phyloP scores from a whole-genome alignment of 2,888 invertebrate genomes.

The Nymphalis c-album region DNA sequence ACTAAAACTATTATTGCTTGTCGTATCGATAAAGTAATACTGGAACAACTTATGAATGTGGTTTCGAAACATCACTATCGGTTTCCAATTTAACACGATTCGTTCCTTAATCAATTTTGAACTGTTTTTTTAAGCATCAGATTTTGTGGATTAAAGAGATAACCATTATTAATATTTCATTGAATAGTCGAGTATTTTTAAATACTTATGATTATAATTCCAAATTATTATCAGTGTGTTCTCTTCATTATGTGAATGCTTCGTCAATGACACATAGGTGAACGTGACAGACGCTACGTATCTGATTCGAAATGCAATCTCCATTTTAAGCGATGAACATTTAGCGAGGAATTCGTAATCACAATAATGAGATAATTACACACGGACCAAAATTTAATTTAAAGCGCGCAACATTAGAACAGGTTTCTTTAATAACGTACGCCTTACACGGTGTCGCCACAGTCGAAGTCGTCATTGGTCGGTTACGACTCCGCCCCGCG shows the following conservation, averaged over 20 bases:
- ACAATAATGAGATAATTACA: slow-evolving; percentile 82
- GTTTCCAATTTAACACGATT: slow-evolving; percentile 81
- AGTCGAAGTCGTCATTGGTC: slow-evolving; percentile 78
- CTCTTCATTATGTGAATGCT: neutral
- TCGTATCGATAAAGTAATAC: slow-evolving; percentile 81
- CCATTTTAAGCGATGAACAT: slow-evolving; percentile 76
- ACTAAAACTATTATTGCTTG: slow-evolving; percentile 78
- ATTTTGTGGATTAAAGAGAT: slow-evolving; percentile 25
- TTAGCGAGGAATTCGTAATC: slow-evolving; percentile 80
- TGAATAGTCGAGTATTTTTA: neutral
- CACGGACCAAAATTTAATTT: slow-evolving; percentile 81
- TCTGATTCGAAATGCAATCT: slow-evolving; percentile 64
- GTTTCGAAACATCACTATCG: slow-evolving; percentile 81
- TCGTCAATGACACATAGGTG: slow-evolving; percentile 1
- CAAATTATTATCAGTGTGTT: neutral
- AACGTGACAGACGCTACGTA: slow-evolving; percentile 56
- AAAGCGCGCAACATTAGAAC: slow-evolving; percentile 82
- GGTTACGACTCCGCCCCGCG: slow-evolving; percentile 79
- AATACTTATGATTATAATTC: too few relatives aligned
- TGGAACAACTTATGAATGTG: slow-evolving; percentile 79
- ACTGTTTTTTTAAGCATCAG: slow-evolving; percentile 59
- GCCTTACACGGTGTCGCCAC: slow-evolving; percentile 80
- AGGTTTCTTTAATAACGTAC: slow-evolving; percentile 82
- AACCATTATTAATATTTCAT: neutral
- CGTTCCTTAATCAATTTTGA: slow-evolving; percentile 81